Evolutionary conservation across 2,113 vertebrate species (phyloP).

Genomic region (Pipa parva): DNA sequence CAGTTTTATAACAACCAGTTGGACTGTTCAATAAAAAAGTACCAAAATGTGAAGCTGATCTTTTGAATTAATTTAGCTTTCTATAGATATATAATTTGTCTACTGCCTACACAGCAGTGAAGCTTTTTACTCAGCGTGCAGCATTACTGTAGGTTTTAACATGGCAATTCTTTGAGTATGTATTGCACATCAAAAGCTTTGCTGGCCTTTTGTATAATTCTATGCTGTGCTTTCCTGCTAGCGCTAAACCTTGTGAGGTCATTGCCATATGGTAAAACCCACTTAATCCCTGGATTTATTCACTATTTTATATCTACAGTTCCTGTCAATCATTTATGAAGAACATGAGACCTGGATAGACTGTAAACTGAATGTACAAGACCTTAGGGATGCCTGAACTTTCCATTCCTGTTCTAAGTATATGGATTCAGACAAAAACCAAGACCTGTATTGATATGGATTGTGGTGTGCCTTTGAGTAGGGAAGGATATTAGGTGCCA

Average conservation of each 20-base stretch:
- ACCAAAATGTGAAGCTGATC: not conserved
- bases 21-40: not conserved
- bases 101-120: not conserved
- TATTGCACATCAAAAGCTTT: constrained; percentile 24
- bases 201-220: constrained; percentile 20
- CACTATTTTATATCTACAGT: not conserved
- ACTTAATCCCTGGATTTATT: constrained; percentile 15
- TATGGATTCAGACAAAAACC: too few species aligned
- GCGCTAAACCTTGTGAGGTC: constrained; percentile 1
- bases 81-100: not conserved
- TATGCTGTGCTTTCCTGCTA: constrained; percentile 10
- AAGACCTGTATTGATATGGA: too few species aligned
- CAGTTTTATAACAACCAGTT: not conserved
- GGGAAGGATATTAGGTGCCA: too few species aligned
- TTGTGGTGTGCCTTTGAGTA: too few species aligned
- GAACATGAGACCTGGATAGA: too few species aligned
- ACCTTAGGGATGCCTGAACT: too few species aligned
- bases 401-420: too few species aligned
- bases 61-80: not conserved
- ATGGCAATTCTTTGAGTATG: constrained; percentile 18
- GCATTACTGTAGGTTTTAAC: constrained; percentile 4
- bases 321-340: too few species aligned
- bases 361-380: too few species aligned
- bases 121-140: not conserved
- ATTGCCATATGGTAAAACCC: constrained; percentile 19